Evolutionary conservation across 2,113 vertebrate genomes (phyloP), one percentile per base, ranked within the genome.

Genomic region (Todiramphus saurophagus): DNA sequence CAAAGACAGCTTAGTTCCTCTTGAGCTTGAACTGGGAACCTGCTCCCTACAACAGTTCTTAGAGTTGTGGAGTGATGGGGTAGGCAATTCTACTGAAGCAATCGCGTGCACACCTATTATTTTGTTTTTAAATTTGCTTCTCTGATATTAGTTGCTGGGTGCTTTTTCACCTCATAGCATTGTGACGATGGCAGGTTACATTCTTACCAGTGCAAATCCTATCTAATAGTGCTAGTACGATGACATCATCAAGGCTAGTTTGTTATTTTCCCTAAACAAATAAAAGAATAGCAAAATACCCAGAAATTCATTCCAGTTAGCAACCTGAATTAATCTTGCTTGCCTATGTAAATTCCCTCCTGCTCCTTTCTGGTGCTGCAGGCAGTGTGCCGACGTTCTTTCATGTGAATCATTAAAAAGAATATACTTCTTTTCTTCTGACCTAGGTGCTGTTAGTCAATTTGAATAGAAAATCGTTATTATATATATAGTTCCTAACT

Each of bases 81-180:
- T n/a, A 56, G 27, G 43, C 28, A 63, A 0, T 50, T 50, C 19
- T 53, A 35, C 55, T 63, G 44, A 60, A 66, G 59, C 27, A 66
- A 35, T 44, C 84, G 41, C 4, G 0, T 48, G 51, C 8, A 31
- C 0, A 1, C 11, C 3, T 4, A 16, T 80, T 62, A 43, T 53
- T 66, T 64, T 12, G 37, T 39, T 64, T 41, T 30, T 41, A 28
- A 58, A 43, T 30, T 50, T 80, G 3, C 44, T 69, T 56, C 23
- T 66, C 44, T 84, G 17, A 13, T 64, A 25, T 30, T 56, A 56
- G 10, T 18, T 67, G 12, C 44, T 86, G 39, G 48, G 13, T 51
- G 16, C 16, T 70, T 94, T 13, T 3, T 93, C 16, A 17, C 80
- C 88, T 83, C 46, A 35, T 27, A 41, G 41, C 41, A 31, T 5